A percentile compares a stretch with the other conserved stretches of the same genome.
Conservation (phyloP, 2,113 vertebrate species). For the Tragelaphus scriptus region DNA sequence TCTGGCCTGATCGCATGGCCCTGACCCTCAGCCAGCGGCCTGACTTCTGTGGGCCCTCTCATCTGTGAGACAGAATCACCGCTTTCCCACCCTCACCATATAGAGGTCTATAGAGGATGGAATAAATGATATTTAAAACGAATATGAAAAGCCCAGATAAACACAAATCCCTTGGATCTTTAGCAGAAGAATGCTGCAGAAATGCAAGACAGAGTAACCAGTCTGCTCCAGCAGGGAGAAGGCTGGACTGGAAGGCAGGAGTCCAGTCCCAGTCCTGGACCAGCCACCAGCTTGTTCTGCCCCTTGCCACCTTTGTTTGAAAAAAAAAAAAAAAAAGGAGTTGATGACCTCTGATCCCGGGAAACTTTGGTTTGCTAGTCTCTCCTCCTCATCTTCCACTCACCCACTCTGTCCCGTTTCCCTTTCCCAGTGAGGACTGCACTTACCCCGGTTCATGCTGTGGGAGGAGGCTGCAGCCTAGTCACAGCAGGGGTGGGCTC, state of each 20-base stretch:
- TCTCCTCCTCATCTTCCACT: not conserved
- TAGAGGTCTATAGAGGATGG: not conserved
- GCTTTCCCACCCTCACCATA: not conserved
- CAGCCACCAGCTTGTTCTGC: not conserved
- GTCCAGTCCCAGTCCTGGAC: not conserved
- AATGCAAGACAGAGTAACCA: not conserved
- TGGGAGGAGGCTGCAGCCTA: not conserved
- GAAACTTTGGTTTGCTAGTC: not conserved
- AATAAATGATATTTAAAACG: not conserved
- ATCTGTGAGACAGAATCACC: not conserved
- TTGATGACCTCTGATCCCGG: accelerated
- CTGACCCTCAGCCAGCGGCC: not conserved
- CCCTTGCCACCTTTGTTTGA: not conserved
- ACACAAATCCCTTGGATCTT: not conserved
- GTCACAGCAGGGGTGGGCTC: not conserved
- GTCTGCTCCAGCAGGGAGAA: not conserved
- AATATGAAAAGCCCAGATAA: not conserved
- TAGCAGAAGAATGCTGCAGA: not conserved
- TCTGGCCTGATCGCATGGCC: not conserved
- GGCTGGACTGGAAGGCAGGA: not conserved
- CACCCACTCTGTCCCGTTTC: accelerated
- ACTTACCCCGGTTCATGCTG: not conserved
- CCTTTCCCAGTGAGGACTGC: not conserved
- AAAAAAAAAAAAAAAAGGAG: not conserved
- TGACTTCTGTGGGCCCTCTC: not conserved